Conservation (phyloP, 2,113 vertebrate genomes). For the Caretta caretta region DNA sequence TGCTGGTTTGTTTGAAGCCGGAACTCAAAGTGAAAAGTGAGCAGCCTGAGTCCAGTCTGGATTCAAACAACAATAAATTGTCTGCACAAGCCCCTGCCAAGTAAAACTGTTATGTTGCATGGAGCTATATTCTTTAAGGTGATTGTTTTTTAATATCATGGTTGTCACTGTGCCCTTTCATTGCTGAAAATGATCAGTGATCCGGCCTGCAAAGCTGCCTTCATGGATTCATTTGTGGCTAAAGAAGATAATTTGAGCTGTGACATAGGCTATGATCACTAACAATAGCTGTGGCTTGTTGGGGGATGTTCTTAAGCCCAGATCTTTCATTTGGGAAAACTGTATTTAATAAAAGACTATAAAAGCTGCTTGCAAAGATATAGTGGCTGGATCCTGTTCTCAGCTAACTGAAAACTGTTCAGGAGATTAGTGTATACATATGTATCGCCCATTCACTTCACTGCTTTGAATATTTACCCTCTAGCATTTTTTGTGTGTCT, state of each 20-base stretch:
- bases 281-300: slow-evolving; percentile 25
- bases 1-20: slow-evolving; percentile 30
- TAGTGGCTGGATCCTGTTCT: background rate
- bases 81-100: slow-evolving; percentile 40
- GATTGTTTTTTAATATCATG: background rate
- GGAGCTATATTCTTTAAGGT: slow-evolving; percentile 11
- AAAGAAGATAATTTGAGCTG: slow-evolving; percentile 55
- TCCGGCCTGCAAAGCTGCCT: slow-evolving; percentile 43
- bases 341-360: slow-evolving; percentile 20
- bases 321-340: slow-evolving; percentile 24
- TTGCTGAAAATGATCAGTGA: slow-evolving; percentile 47
- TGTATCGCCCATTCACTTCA: background rate
- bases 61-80: slow-evolving; percentile 30
- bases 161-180: slow-evolving; percentile 38
- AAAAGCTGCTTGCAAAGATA: slow-evolving; percentile 1
- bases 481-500: background rate
- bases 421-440: background rate
- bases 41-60: background rate
- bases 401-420: background rate
- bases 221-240: slow-evolving; percentile 54
- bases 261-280: slow-evolving; percentile 9
- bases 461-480: slow-evolving; percentile 4
- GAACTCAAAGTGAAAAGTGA: slow-evolving; percentile 45
- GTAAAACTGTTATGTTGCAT: slow-evolving; percentile 60
- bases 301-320: slow-evolving; percentile 12